Evolutionary conservation across 2,888 invertebrate genomes (phyloP).

Genomic region (Polylopha cassiicola): DNA sequence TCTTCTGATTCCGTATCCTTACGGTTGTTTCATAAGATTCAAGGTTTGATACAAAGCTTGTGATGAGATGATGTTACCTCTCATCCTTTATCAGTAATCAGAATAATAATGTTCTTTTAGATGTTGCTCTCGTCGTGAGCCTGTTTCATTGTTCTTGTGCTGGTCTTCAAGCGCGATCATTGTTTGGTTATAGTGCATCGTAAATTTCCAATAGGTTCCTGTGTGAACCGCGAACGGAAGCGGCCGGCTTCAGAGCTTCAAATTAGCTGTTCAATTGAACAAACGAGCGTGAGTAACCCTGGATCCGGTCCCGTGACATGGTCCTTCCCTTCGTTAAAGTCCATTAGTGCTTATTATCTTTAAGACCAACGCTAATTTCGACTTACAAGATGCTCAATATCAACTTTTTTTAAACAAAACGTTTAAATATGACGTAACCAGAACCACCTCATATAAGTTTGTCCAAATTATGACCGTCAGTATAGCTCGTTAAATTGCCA

Average conservation of each 20-base stretch:
- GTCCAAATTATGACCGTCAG: too few relatives aligned
- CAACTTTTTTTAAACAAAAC: too few relatives aligned
- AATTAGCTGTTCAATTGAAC: constrained; percentile 65
- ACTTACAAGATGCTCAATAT: too few relatives aligned
- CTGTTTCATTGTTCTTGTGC: neutral
- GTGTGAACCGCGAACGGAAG: constrained; percentile 61
- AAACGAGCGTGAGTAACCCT: constrained; percentile 65
- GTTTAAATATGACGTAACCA: too few relatives aligned
- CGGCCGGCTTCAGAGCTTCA: constrained; percentile 51
- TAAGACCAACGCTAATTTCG: too few relatives aligned
- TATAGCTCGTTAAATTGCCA: too few relatives aligned
- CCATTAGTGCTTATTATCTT: constrained; percentile 16
- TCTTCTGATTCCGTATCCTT: constrained; percentile 18
- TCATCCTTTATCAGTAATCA: constrained; percentile 2
- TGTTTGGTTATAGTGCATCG: constrained; percentile 6
- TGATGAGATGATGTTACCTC: neutral
- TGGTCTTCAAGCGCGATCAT: neutral
- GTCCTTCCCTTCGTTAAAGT: constrained; percentile 35
- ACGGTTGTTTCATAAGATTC: constrained; percentile 3
- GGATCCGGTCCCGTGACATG: constrained; percentile 65
- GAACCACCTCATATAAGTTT: too few relatives aligned
- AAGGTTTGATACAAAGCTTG: constrained; percentile 6
- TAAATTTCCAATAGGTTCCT: constrained; percentile 40
- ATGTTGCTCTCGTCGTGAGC: neutral
- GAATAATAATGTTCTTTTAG: too few relatives aligned